Conservation (phyloP, 2,888 invertebrate species). For the Lasioglossum oenotherae region DNA sequence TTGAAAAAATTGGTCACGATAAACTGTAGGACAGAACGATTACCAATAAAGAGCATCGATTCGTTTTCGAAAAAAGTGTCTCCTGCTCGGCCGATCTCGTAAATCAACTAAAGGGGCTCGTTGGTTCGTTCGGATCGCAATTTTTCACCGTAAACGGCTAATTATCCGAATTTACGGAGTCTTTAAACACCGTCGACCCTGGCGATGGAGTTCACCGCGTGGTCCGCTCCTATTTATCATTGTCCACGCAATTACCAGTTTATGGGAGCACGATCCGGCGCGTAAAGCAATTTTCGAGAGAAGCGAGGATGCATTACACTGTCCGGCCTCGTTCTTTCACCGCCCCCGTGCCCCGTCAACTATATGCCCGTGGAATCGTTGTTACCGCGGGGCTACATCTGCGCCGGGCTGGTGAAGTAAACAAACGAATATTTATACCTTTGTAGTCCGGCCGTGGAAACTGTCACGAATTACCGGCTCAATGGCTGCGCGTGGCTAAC, state of each 20-base stretch:
- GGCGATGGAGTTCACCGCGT: not conserved
- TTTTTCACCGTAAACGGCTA: slow-evolving; percentile 2
- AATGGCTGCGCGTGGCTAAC: slow-evolving; percentile 16
- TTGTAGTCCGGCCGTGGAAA: slow-evolving; percentile 24
- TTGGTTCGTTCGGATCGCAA: not conserved
- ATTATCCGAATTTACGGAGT: slow-evolving; percentile 6
- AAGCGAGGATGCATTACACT: not conserved
- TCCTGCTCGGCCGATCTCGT: not conserved
- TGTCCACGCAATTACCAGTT: not conserved
- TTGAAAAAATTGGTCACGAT: not conserved
- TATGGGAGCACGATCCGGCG: not conserved
- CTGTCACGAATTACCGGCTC: slow-evolving; percentile 44
- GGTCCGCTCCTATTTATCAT: slow-evolving; percentile 2
- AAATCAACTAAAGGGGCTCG: slow-evolving; percentile 2
- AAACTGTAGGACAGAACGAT: not conserved
- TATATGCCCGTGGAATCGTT: not conserved
- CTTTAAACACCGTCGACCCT: not conserved
- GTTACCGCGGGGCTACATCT: slow-evolving; percentile 17
- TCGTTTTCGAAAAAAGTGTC: slow-evolving; percentile 1
- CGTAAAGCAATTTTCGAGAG: slow-evolving; percentile 1
- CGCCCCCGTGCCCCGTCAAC: not conserved
- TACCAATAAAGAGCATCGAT: not conserved
- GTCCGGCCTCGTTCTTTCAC: slow-evolving; percentile 1
- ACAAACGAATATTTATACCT: slow-evolving; percentile 48
- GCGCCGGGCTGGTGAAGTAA: slow-evolving; percentile 11